Evolutionary conservation across 2,113 vertebrate species (phyloP).

Genomic region (Oenanthe oenanthe): DNA sequence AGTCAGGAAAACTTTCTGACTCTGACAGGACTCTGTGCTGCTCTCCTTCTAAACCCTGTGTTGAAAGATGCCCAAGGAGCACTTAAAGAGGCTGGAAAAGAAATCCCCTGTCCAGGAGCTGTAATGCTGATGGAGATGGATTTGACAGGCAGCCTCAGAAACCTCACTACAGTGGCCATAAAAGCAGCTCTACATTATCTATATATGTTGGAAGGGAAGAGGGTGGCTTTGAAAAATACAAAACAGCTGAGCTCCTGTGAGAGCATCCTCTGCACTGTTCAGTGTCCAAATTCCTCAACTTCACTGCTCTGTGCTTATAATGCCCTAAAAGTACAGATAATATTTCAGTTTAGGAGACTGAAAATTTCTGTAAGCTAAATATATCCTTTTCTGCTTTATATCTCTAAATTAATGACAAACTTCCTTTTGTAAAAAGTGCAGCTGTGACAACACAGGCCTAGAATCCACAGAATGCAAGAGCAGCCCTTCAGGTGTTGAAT

Average conservation of each 20-base stretch:
- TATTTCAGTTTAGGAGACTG: not conserved
- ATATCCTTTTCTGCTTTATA: not conserved
- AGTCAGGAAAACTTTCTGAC: not conserved
- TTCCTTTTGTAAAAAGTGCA: not conserved
- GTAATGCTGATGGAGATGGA: not conserved
- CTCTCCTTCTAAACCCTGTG: not conserved
- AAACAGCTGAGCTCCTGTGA: not conserved
- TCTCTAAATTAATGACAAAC: not conserved
- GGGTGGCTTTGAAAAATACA: not conserved
- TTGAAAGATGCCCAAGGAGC: not conserved
- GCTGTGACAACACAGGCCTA: not conserved
- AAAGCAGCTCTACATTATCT: not conserved
- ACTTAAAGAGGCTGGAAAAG: not conserved
- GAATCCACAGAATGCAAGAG: not conserved
- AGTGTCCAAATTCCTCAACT: not conserved
- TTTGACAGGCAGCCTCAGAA: not conserved
- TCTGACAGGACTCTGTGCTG: not conserved
- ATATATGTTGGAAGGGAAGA: not conserved
- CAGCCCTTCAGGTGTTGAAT: not conserved
- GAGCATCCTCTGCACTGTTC: not conserved
- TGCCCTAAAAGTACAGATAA: not conserved
- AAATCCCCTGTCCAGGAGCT: not conserved
- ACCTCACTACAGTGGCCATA: not conserved
- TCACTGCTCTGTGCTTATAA: not conserved
- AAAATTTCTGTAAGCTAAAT: not conserved